phyloP scores from a whole-genome alignment of 2,113 vertebrate species.

The Bujurquina vittata region DNA sequence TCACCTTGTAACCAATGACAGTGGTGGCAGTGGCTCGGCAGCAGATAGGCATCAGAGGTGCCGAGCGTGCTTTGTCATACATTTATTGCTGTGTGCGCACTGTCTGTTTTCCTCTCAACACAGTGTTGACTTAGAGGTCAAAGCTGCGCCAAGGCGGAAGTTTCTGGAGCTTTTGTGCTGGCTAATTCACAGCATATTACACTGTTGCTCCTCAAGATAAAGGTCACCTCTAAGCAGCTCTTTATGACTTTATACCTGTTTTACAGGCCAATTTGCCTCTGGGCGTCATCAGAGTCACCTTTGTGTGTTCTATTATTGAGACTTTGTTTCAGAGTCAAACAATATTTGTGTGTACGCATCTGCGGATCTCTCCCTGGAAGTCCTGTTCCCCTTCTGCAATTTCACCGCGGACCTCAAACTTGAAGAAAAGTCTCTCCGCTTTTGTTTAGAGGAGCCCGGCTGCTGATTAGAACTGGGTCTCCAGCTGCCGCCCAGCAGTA shows the following conservation, averaged over 20 bases:
- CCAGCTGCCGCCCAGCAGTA: background rate
- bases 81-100: constrained; percentile 67
- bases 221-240: constrained; percentile 62
- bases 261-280: constrained; percentile 38
- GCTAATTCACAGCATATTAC: constrained; percentile 56
- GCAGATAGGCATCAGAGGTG: constrained; percentile 47
- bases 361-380: background rate
- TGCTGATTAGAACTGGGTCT: background rate
- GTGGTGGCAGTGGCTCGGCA: constrained; percentile 7
- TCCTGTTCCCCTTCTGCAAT: background rate
- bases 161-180: constrained; percentile 38
- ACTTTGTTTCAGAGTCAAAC: background rate
- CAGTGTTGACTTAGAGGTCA: constrained; percentile 59
- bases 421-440: background rate
- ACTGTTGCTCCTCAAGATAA: constrained; percentile 46
- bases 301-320: background rate
- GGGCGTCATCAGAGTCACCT: constrained; percentile 9
- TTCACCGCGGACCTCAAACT: background rate
- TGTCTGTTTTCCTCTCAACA: constrained; percentile 36
- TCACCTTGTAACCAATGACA: constrained; percentile 71
- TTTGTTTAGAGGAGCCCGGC: no score
- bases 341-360: background rate
- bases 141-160: constrained; percentile 37
- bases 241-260: constrained; percentile 51
- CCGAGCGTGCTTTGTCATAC: constrained; percentile 34